A percentile compares a stretch with the other conserved stretches of the same genome.
These are phyloP conservation scores for Crenuchus spilurus DNA, from an alignment of 2,797 vertebrate species.

Conservation along the genomic window DNA sequence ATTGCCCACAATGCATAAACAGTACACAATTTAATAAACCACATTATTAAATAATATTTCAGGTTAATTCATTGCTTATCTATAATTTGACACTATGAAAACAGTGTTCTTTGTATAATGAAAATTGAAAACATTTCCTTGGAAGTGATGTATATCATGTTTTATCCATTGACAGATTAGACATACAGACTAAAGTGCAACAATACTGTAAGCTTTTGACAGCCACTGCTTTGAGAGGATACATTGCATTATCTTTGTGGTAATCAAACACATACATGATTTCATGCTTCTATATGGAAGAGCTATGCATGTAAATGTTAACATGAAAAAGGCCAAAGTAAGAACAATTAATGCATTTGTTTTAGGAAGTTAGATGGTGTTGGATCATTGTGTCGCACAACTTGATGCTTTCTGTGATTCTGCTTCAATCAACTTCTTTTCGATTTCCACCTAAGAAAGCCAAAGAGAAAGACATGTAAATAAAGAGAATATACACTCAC, in stretches of 20 bases:
- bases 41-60: constrained; percentile 11
- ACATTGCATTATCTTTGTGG: background rate
- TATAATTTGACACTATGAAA: background rate
- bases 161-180: background rate
- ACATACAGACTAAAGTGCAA: constrained; percentile 45
- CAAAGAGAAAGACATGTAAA: background rate
- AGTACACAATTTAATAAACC: constrained; percentile 3
- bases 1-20: constrained; percentile 16
- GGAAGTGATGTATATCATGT: background rate
- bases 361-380: background rate
- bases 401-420: constrained; percentile 84
- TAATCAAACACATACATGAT: constrained; percentile 21
- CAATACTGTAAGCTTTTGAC: constrained; percentile 56
- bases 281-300: constrained; percentile 7
- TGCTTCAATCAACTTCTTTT: constrained; percentile 91
- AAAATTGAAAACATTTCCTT: background rate
- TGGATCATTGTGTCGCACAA: constrained; percentile 86
- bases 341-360: constrained; percentile 27
- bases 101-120: background rate
- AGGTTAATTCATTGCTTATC: background rate
- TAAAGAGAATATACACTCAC: too few relatives aligned
- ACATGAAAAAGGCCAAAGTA: constrained; percentile 27
- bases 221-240: constrained; percentile 56
- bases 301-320: constrained; percentile 2
- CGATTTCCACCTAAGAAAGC: constrained; percentile 89